Conservation (phyloP, 1,140 invertebrate species). For the Philopotamus ludificatus region DNA sequence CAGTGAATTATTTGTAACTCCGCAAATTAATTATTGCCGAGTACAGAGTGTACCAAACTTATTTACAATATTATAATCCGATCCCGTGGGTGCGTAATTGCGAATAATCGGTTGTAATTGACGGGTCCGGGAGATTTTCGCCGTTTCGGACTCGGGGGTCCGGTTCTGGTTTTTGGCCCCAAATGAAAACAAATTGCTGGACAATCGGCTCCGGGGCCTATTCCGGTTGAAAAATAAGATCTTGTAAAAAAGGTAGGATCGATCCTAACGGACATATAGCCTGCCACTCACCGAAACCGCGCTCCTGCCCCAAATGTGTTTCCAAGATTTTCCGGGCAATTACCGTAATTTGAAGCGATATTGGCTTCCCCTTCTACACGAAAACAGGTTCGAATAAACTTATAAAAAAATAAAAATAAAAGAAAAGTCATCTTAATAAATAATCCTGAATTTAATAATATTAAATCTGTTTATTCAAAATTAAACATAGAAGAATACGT, state of each 20-base stretch:
- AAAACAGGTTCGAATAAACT: no score
- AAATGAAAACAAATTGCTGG: conserved; percentile 24
- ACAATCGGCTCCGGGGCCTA: conserved; percentile 18
- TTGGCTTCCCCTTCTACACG: no score
- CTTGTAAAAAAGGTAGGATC: conserved; percentile 17
- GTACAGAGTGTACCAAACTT: no score
- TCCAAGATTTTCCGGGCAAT: neutral
- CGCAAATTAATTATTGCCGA: no score
- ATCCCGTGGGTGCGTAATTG: conserved; percentile 21
- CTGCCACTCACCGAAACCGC: neutral
- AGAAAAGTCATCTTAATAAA: no score
- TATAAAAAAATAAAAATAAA: no score
- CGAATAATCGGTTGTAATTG: conserved; percentile 21
- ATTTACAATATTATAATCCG: no score
- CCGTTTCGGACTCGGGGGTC: no score
- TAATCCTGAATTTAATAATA: no score
- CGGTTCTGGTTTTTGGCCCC: conserved; percentile 13
- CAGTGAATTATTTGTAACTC: no score
- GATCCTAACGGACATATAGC: neutral
- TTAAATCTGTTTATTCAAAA: no score
- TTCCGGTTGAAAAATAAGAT: conserved; percentile 25
- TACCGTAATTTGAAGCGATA: neutral
- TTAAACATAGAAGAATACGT: no score
- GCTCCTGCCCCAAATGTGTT: neutral
- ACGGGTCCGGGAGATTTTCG: conserved; percentile 10